Base-by-base conservation (phyloP, 92 coral and sea anemone genomes). In the Parazoanthus darwini region DNA sequence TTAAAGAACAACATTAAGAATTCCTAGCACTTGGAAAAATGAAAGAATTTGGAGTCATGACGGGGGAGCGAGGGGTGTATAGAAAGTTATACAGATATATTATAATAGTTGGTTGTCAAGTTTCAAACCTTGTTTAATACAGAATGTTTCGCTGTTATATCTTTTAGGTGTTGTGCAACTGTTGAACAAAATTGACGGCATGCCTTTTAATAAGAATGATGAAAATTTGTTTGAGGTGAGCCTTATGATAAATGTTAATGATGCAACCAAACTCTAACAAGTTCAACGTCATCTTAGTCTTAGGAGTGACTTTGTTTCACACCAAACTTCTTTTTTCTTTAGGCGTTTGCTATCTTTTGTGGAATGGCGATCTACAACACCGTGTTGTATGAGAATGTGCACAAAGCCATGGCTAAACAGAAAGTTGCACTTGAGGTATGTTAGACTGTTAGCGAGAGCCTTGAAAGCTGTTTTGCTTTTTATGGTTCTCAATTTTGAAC, bases 351-450 rank as follows among this genome's bases (percentile, higher is more conserved):
- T 43, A 97, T 97, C 20, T 97, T 97, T 88, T 97, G 99, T 91
- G 99, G 99, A 3, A 97, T 97, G 99, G 99, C 99, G 68, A 97
- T 97, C 86, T 98, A 97, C 92, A 97, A 96, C 76, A 97, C 99
- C 0, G 98, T 96, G 33, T 88, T 97, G 92, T 97, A 97, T 85
- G 99, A 97, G 86, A 96, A 97, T 90, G 99, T 97, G 0, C 96
- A 97, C 92, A 97, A 97, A 75, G 98, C 99, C 25, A 97, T 97
- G 99, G 98, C 99, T 3, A 97, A 97, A 73, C 94, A 96, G 89
- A 95, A 91, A 81, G 99, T 97, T 6, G 99, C 99, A 16, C 91
- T 97, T 46, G 99, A 97, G 94, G 99, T 97, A 75, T 79, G 94
- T 43, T 38, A 22, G 2, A 16, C 4, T 63, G 70, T 18, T 63